Base-by-base conservation (phyloP, 1,140 invertebrate species). In the Drosophila obscura region DNA sequence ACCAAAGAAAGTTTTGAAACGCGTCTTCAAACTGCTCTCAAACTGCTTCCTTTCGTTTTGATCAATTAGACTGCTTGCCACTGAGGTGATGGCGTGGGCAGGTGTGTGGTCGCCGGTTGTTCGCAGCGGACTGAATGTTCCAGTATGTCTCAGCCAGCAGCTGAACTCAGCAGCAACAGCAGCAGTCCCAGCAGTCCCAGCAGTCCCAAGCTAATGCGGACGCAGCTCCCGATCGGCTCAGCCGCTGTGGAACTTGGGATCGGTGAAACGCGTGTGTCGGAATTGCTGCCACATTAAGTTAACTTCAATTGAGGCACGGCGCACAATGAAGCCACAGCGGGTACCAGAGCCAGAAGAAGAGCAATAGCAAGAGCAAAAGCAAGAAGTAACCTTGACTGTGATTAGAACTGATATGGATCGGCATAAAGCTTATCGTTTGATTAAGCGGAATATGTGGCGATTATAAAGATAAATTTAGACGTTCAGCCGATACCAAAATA, bases 361-460 rank as follows among this genome's bases (percentile, higher is more conserved):
- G 35, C 46, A 50, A 50, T 45, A 82, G 55, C 43, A 63, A 50
- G 53, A 75, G 49, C 50, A 56, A 43, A 48, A 58, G 28, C 52
- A 39, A 13, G 11, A 39, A 39, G 4, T 39, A 66, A 66, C 75
- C 65, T 76, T 83, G 83, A 57, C 48, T 57, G 45, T 79, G 59
- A 72, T 57, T 62, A 69, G 75, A 50, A 49, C 67, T 76, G 57
- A 65, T 74, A 66, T 46, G 63, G 64, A 83, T 87, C 67, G 83
- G 67, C 79, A 87, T 88, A 87, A 87, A 88, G 83, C 83, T 83
- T 88, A 87, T 87, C 67, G 73, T 76, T 82, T 87, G 82, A 87
- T 87, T 88, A 82, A 71, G 16, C 83, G 52, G 49, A 74, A 61
- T 77, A 73, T 75, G 63, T 75, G 62, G 50, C 16, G 57, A 52